Percentiles rank a stretch among this genome's conserved stretches.
phyloP scores from a whole-genome alignment of 1,140 invertebrate genomes.

The Temnothorax longispinosus region DNA sequence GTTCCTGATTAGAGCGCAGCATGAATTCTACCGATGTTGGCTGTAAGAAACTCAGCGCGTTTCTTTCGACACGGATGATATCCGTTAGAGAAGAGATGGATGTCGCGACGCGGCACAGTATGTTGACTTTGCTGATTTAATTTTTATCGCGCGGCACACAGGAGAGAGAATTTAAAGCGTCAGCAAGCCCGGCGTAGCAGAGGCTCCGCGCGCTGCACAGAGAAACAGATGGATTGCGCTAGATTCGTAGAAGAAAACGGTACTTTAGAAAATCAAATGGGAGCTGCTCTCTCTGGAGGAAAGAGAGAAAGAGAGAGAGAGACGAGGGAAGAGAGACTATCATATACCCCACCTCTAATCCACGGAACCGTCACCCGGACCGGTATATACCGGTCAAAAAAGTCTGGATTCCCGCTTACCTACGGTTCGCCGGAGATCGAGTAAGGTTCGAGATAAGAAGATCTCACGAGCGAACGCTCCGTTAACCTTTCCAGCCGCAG shows the following conservation, averaged over 20 bases:
- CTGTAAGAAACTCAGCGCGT: not conserved
- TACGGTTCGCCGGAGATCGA: constrained; percentile 62
- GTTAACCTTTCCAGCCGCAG: constrained; percentile 48
- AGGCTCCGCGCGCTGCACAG: not conserved
- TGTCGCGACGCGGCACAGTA: not conserved
- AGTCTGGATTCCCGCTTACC: constrained; percentile 64
- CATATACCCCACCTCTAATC: constrained; percentile 15
- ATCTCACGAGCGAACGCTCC: constrained; percentile 50
- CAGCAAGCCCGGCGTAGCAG: constrained; percentile 2
- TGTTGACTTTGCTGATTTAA: constrained; percentile 17
- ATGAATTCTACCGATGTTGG: no score
- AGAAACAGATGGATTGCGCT: constrained; percentile 57
- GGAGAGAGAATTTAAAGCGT: constrained; percentile 29
- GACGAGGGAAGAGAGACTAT: not conserved
- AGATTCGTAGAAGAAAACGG: constrained; percentile 74
- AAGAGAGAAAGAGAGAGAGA: not conserved
- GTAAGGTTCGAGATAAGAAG: constrained; percentile 63
- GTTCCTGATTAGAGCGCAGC: not conserved
- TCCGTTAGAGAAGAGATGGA: constrained; percentile 11
- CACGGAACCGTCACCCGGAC: constrained; percentile 34
- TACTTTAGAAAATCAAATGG: constrained; percentile 73
- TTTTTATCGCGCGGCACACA: constrained; percentile 39
- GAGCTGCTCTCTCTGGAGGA: constrained; percentile 29
- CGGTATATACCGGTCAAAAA: constrained; percentile 60
- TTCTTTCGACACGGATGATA: not conserved